Base-by-base conservation (phyloP, 2,888 invertebrate genomes). In the Sturmia bella region DNA sequence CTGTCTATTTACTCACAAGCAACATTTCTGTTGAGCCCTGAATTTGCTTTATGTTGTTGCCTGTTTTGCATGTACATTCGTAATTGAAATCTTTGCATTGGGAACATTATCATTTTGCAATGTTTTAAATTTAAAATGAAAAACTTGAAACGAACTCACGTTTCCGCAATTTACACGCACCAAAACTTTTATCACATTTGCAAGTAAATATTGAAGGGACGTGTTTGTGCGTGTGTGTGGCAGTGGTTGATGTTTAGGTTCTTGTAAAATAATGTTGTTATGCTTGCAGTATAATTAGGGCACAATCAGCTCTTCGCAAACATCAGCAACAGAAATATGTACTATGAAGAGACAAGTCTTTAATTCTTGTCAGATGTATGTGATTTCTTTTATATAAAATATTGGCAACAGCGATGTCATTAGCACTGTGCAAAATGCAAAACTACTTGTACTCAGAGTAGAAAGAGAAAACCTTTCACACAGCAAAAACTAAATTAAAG, bases 161-260 rank as follows among this genome's bases (percentile, higher is more conserved):
- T 75, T 76, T 80, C 66, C 75, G 66, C 66, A 80, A 72, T 80
- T 80, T 80, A 66, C 75, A 72, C 75, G 75, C 80, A 59, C 59
- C 66, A 59, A 37, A 72, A 76, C 59, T 59, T 72, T 80, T 39
- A 59, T 70, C 75, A 64, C 72, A 75, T 74, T 69, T 69, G 75
- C 68, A 24, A 32, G 45, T 50, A 66, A 80, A 75, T 72, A 80
- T 76, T 72, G n/a, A 45, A 27, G 45, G 66, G 48, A 80, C 63
- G 69, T 73, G 69, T 50, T n/a, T n/a, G n/a, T n/a, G n/a, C n/a
- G n/a, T n/a, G n/a, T n/a, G n/a, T n/a, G n/a, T n/a, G n/a, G n/a
- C n/a, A n/a, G n/a, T 43, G 68, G 68, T 41, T 39, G 45, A 4
- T 57, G 37, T 32, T 17, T 43, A 45, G 19, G 11, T 39, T 19